Evolutionary conservation across 2,888 invertebrate genomes (phyloP), one percentile per base, ranked within the genome.

Genomic region (Antheraea assamensis): DNA sequence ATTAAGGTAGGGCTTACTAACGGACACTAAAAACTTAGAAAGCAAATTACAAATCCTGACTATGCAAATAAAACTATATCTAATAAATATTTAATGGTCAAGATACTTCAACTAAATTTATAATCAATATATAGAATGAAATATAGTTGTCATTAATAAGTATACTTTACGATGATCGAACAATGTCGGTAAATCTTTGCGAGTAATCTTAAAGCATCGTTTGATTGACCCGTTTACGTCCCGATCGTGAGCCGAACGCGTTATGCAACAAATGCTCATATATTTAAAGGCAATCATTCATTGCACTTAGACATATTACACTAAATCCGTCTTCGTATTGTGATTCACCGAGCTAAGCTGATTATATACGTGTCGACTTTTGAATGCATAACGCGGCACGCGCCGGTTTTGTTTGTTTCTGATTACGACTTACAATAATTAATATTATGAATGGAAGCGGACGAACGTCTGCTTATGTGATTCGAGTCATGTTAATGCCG

Each of bases 301-400:
- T 75, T 75, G 71, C 72, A 74, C 75, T 78, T 76, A 74, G 76
- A 68, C 68, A 68, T 73, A 64, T 74, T 74, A 74, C 73, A 70
- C 68, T 79, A 71, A 72, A 75, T 75, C 72, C 70, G 72, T 82
- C 79, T 79, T 78, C 71, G 75, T 78, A 75, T 78, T 75, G 31
- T 52, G 73, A 76, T 78, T 76, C 77, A 79, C 76, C 73, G 74
- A 74, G 74, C 61, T 78, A 76, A 78, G 77, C 78, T 77, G 81
- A 77, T 77, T 76, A 78, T 74, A 75, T 76, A 78, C 72, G 74
- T 77, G 77, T 77, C 72, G 71, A 76, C 75, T 73, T 70, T 58
- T 76, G 75, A 77, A 75, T 75, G 74, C 70, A 73, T 49, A 49
- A 72, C 52, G 64, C 47, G 61, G 73, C 82, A 80, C 79, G 83